These are phyloP conservation scores for Bombus waltoni DNA, from an alignment of 1,140 invertebrate genomes.

Conservation along the genomic window DNA sequence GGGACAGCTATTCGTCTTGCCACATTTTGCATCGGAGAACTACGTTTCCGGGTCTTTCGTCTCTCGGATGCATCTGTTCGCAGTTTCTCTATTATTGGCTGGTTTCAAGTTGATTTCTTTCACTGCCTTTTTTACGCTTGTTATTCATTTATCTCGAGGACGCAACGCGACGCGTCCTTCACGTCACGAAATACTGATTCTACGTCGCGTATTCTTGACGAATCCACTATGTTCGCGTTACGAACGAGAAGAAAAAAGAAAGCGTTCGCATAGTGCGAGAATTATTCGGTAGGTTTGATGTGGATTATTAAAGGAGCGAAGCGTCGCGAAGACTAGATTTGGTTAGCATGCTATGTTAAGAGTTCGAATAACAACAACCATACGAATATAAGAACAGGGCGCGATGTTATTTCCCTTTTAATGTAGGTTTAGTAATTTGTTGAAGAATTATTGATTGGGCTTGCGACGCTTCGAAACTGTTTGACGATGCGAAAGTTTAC, in stretches of 20 bases:
- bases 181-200: neutral
- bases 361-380: no score
- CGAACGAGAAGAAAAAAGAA: neutral
- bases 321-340: no score
- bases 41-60: neutral
- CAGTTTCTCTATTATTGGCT: slow-evolving; percentile 21
- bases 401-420: no score
- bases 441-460: no score
- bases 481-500: no score
- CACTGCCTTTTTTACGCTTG: neutral
- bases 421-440: no score
- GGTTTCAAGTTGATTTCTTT: slow-evolving; percentile 2
- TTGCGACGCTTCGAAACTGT: no score
- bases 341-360: no score
- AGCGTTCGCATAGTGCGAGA: neutral
- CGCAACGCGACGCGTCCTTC: neutral
- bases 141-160: slow-evolving; percentile 5
- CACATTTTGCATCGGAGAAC: slow-evolving; percentile 31
- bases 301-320: no score
- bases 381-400: no score
- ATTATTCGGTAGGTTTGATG: neutral
- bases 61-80: slow-evolving; percentile 18
- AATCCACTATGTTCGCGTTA: neutral
- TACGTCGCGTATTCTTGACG: neutral
- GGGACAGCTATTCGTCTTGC: slow-evolving; percentile 23